Evolutionary conservation across 2,113 vertebrate genomes (phyloP).

Genomic region (Glareola pratincola): DNA sequence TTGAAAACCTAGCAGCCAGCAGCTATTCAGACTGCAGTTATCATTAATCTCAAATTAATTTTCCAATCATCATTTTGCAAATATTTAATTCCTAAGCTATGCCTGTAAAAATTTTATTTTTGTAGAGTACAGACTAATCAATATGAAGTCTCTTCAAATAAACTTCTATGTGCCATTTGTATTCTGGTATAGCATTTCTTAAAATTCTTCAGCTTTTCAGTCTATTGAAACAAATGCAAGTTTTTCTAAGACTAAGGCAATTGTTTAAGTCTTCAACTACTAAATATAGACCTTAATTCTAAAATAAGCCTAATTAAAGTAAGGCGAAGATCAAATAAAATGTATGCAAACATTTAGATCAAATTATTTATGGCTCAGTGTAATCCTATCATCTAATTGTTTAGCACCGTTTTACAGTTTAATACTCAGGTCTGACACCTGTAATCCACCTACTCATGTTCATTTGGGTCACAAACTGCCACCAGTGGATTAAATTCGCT

Average conservation of each 20-base stretch:
- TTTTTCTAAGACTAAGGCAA: not conserved
- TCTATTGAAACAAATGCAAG: not conserved
- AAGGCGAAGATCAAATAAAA: not conserved
- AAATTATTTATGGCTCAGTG: not conserved
- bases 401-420: not conserved
- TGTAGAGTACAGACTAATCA: not conserved
- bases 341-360: not conserved
- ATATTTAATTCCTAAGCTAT: not conserved
- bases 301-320: not conserved
- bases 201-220: not conserved
- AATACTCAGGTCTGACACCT: slow-evolving; percentile 1
- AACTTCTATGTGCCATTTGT: not conserved
- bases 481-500: not conserved
- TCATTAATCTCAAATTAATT: not conserved
- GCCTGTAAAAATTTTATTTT: not conserved
- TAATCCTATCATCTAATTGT: not conserved
- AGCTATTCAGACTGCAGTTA: not conserved
- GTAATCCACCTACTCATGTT: not conserved
- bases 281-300: not conserved
- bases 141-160: not conserved
- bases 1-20: not conserved
- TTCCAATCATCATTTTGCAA: not conserved
- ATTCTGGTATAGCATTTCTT: not conserved
- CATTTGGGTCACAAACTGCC: not conserved
- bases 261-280: not conserved